phyloP scores from a whole-genome alignment of 37 sponge, comb jelly and placozoan species.

The Hexactinellida sp. region DNA sequence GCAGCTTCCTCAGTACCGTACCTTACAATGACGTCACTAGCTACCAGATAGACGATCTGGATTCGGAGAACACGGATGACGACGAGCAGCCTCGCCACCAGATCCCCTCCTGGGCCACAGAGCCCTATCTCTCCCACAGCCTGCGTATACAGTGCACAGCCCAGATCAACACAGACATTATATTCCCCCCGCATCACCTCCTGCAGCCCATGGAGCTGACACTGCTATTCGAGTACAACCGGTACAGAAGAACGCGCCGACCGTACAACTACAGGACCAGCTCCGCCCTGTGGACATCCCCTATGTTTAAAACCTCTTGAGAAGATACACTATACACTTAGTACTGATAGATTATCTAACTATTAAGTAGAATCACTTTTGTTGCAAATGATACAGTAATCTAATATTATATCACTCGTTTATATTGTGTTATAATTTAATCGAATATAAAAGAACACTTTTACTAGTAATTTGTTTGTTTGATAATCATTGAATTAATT shows the following conservation, averaged over 20 bases:
- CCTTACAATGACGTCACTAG: slow-evolving; percentile 9
- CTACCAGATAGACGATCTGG: background rate
- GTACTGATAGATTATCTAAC: background rate
- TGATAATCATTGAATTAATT: no score
- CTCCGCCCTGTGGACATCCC: background rate
- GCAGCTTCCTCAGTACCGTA: background rate
- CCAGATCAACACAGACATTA: background rate
- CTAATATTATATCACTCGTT: background rate
- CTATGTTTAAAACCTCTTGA: background rate
- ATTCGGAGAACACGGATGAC: background rate
- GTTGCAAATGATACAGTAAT: background rate
- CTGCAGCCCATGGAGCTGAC: background rate
- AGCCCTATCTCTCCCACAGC: background rate
- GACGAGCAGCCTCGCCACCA: background rate
- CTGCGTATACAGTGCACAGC: background rate
- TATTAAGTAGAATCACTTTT: background rate
- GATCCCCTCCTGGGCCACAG: slow-evolving; percentile 16
- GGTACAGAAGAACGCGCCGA: background rate
- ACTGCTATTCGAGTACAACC: background rate
- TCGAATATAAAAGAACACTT: no score
- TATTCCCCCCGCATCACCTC: background rate
- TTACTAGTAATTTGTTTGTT: no score
- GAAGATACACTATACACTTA: background rate
- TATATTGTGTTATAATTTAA: no score
- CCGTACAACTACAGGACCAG: background rate